Percentiles rank a stretch among this genome's conserved stretches.
Evolutionary conservation across 2,113 vertebrate species (phyloP).

Genomic region (Leptodactylus fuscus): DNA sequence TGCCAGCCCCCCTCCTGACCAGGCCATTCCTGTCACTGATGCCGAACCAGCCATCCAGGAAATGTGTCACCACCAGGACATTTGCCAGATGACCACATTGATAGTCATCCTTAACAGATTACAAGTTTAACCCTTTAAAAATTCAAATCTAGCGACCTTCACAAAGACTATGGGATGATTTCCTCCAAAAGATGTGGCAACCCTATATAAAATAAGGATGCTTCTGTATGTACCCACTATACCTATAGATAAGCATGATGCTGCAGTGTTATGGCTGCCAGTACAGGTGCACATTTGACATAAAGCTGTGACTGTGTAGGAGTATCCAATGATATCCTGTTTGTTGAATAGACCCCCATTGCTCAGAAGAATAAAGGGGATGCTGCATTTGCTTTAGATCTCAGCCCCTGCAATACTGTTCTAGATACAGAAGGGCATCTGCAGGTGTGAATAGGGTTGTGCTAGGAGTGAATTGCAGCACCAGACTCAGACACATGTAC

Average conservation of each 20-base stretch:
- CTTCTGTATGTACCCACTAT: neutral
- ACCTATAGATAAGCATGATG: neutral
- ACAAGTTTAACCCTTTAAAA: neutral
- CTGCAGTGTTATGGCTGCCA: neutral
- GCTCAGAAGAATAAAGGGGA: no score
- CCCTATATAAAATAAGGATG: neutral
- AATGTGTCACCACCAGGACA: slow-evolving; percentile 23
- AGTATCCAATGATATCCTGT: no score
- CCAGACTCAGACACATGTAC: no score
- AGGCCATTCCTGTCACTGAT: slow-evolving; percentile 27
- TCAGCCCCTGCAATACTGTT: no score
- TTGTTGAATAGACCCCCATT: no score
- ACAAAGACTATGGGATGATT: no score
- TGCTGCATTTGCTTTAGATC: no score
- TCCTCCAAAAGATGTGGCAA: no score
- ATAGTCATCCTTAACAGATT: slow-evolving; percentile 13
- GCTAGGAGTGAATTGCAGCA: no score
- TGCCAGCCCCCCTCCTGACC: slow-evolving; percentile 18
- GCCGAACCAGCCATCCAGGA: slow-evolving; percentile 22
- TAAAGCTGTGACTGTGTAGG: neutral
- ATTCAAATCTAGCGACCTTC: neutral
- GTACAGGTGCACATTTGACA: neutral
- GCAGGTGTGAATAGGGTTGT: no score
- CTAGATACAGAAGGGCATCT: no score
- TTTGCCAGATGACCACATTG: slow-evolving; percentile 30